phyloP scores from a whole-genome alignment of 1,140 invertebrate genomes.

The Agrilus planipennis region DNA sequence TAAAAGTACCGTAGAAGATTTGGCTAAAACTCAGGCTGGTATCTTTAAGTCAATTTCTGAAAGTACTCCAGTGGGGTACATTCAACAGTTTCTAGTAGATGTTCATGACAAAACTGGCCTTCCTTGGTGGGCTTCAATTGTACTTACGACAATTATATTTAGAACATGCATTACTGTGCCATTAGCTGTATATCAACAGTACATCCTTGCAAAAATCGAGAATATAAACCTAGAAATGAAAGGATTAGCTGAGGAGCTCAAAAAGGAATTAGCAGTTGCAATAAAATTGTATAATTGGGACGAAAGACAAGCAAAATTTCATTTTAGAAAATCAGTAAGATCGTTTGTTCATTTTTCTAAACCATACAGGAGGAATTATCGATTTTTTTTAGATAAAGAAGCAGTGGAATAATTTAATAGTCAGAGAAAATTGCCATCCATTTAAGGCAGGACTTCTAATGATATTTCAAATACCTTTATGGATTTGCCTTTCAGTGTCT shows the following conservation, averaged over 20 bases:
- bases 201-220: conserved; percentile 61
- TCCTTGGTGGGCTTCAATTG: conserved; percentile 74
- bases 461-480: conserved; percentile 72
- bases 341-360: not conserved
- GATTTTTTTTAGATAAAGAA: conserved; percentile 49
- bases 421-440: conserved; percentile 84
- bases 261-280: conserved; percentile 54
- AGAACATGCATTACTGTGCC: conserved; percentile 59
- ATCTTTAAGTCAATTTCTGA: conserved; percentile 46
- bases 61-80: conserved; percentile 48
- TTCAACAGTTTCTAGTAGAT: conserved; percentile 50
- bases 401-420: conserved; percentile 59
- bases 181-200: conserved; percentile 58
- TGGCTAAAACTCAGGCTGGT: conserved; percentile 39
- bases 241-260: conserved; percentile 53
- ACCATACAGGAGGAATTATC: not conserved
- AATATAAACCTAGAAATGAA: conserved; percentile 60
- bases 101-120: conserved; percentile 59
- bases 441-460: conserved; percentile 59
- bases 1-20: conserved; percentile 35
- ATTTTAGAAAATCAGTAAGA: conserved; percentile 54
- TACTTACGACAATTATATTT: conserved; percentile 54
- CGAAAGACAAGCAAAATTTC: conserved; percentile 47
- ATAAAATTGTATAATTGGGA: conserved; percentile 55
- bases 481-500: conserved; percentile 73